Evolutionary conservation across 2,113 vertebrate species (phyloP), one percentile per base, ranked within the genome.

Genomic region (Lepisosteus osseus): DNA sequence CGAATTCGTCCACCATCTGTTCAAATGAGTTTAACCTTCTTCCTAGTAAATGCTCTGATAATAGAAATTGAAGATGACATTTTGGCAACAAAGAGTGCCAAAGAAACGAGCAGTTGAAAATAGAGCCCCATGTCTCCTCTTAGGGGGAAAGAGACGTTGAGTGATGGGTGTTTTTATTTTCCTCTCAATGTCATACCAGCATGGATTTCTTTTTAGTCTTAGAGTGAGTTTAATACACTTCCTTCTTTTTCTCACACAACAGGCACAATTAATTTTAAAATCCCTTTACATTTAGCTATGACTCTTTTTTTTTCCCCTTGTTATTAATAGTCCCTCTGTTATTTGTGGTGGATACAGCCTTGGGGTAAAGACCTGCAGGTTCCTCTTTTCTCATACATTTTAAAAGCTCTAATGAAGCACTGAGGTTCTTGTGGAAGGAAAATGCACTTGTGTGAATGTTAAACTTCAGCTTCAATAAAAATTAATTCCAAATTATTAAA

Each of bases 251-350:
- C 43, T 43, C 13, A 7, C 43, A 77, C 79, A 71, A 54, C 62
- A 79, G 61, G 72, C 68, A 72, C 74, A 72, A 82, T 77, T 72
- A 63, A 72, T 72, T 4, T 62, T 65, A 67, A 61, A 51, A 67
- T 55, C 72, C 78, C 73, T 67, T 67, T 55, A 61, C 15, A 62
- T 42, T 70, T 70, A 7, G 59, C 59, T 17, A 4, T 70, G 64
- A 29, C 65, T 15, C 40, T 40, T 17, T 14, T n/a, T n/a, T 59
- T 59, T 3, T n/a, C 56, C 47, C 43, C 44, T 51, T 29, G 54
- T 54, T 74, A 69, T 41, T 62, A 51, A 71, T 7, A 61, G 74
- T 47, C 42, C 61, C 61, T 13, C 57, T 14, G 17, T 5, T 17
- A 59, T 70, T 47, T 3, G 70, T 51, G 72, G 65, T 63, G 73